Evolutionary conservation across 2,797 vertebrate species (phyloP), one percentile per base, ranked within the genome.

Genomic region (Bovichtus diacanthus): DNA sequence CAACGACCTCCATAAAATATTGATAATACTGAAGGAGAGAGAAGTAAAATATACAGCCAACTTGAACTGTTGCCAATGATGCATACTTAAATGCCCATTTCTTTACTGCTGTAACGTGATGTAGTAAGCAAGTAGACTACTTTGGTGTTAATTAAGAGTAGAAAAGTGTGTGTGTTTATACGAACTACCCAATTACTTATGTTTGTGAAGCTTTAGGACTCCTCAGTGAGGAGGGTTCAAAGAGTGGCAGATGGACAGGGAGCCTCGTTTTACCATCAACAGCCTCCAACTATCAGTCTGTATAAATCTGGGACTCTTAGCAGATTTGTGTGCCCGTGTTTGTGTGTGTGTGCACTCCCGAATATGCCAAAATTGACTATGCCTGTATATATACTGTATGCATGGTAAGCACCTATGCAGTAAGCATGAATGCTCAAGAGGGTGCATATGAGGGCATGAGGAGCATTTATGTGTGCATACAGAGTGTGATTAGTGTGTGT

Each of bases 181-280:
- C 51, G 50, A 43, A 66, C 64, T 25, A 64, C 59, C 59, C 6
- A 46, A 74, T 87, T 84, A 84, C 83, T 84, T 70, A 76, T 70
- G 69, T 81, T 31, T 60, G 66, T 76, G 60, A 46, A 58, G 70
- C 68, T 86, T 65, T 54, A 70, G 60, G 64, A 70, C 50, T 77
- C 80, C 81, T 79, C 51, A 38, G 72, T 50, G 83, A 82, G 54
- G 55, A 43, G 31, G 58, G 77, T 78, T 86, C 71, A 85, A 49
- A 85, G 76, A 78, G 38, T 56, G 59, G 55, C 88, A 92, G 89
- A 87, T 87, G 85, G 91, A 83, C 80, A 64, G 76, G 77, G 85
- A 88, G 75, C 34, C 54, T 81, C 29, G 39, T 69, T 65, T 71
- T 29, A 76, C 61, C 66, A 79, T 63, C 76, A 72, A 39, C 78